Base-by-base conservation (phyloP, 2,888 invertebrate genomes). In the Empis livida region DNA sequence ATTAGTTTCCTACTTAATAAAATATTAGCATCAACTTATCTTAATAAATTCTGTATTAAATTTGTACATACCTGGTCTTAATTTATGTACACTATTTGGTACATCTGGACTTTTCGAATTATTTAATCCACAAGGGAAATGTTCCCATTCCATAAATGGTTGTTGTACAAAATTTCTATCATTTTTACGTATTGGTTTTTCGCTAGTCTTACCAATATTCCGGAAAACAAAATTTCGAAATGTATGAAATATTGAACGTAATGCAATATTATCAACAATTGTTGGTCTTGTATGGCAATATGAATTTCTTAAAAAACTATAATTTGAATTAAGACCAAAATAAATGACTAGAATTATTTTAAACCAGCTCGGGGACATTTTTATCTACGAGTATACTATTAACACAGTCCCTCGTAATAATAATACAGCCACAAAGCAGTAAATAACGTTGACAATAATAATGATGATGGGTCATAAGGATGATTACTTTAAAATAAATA, bases 11-110 rank as follows among this genome's bases (percentile, higher is more conserved):
- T 20, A 20, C 20, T 20, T 20, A 20, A 20, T 20, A 20, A 20
- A 20, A 20, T 20, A 20, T 20, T 20, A 5, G 4, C n/a, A n/a
- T n/a, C n/a, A n/a, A n/a, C n/a, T n/a, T n/a, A n/a, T 20, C 6
- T 20, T 20, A 20, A 20, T 20, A 20, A 5, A 20, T 20, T 20
- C 3, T 20, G 5, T 20, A 5, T 5, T 20, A 39, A 46, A n/a
- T 16, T 30, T 31, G 35, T 41, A 47, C 49, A 42, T 48, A 53
- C 57, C 57, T 43, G 75, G 75, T 48, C 70, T 61, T 47, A 76
- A 57, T 54, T 61, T 56, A 58, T 75, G 70, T 15, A 75, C 72
- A 46, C 65, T 71, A n/a, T 56, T 60, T 2, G 76, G 75, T n/a
- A 62, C 58, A 14, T 49, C 49, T 8, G 49, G 6, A 8, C 57